phyloP scores from a whole-genome alignment of 2,113 vertebrate genomes.

The Ariopsis seemanni region DNA sequence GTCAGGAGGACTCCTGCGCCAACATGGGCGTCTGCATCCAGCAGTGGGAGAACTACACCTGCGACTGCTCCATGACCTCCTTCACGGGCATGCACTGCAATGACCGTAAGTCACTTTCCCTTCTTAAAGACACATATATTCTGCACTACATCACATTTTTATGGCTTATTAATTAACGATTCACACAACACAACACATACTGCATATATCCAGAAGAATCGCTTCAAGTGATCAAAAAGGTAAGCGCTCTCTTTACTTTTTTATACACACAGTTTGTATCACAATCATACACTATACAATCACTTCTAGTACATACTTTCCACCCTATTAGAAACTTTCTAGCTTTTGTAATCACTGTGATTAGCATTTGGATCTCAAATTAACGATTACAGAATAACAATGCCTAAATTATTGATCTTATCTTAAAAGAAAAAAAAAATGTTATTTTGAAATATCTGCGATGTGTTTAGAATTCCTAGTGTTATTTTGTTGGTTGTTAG shows the following conservation, averaged over 20 bases:
- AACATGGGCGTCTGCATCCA: constrained; percentile 97
- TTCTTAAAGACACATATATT: background rate
- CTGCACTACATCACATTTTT: background rate
- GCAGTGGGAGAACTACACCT: constrained; percentile 95
- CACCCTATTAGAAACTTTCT: background rate
- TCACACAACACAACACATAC: background rate
- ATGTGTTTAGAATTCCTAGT: background rate
- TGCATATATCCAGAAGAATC: background rate
- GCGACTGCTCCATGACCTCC: constrained; percentile 96
- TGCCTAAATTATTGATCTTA: background rate
- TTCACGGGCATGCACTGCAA: constrained; percentile 94
- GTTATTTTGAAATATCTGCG: background rate
- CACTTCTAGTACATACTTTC: background rate
- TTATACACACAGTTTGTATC: background rate
- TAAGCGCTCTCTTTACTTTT: background rate
- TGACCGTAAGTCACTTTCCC: constrained; percentile 84
- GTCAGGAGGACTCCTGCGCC: constrained; percentile 93
- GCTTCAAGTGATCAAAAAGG: background rate
- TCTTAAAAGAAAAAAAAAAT: background rate
- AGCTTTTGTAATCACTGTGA: background rate
- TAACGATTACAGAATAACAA: background rate
- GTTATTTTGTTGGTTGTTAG: background rate
- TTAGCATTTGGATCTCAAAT: background rate
- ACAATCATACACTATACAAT: background rate
- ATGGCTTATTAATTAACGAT: background rate